A percentile compares a stretch with the other conserved stretches of the same genome.
Conservation (phyloP, 2,888 invertebrate genomes). For the Serripes groenlandicus region DNA sequence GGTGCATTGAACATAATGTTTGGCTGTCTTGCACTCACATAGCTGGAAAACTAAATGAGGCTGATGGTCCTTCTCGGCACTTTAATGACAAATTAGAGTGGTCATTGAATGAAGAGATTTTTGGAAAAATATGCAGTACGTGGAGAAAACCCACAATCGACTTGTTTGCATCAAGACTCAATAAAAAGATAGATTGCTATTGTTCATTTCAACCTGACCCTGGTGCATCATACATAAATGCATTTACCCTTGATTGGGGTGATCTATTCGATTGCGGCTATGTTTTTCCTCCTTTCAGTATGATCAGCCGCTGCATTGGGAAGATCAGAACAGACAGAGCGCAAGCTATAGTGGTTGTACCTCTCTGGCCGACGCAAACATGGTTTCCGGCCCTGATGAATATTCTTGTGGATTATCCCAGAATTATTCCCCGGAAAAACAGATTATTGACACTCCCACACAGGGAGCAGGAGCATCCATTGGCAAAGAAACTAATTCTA, state of each 20-base stretch:
- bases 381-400: conserved; percentile 22
- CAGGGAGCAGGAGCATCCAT: conserved; percentile 20
- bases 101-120: conserved; percentile 38
- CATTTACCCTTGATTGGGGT: conserved; percentile 47
- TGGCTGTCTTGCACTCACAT: conserved; percentile 51
- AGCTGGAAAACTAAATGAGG: conserved; percentile 37
- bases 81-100: conserved; percentile 55
- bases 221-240: conserved; percentile 36
- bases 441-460: conserved; percentile 10
- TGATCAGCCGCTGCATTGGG: conserved; percentile 28
- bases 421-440: conserved; percentile 24
- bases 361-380: conserved; percentile 31
- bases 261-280: not conserved
- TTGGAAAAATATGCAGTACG: conserved; percentile 1
- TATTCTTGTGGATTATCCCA: too few species aligned
- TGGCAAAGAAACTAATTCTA: conserved; percentile 10
- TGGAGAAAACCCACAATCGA: conserved; percentile 33
- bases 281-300: conserved; percentile 48
- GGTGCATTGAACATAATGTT: conserved; percentile 33
- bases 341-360: conserved; percentile 2
- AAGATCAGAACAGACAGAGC: conserved; percentile 30
- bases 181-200: conserved; percentile 22
- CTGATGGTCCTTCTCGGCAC: conserved; percentile 36
- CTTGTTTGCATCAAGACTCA: conserved; percentile 50
- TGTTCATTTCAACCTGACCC: conserved; percentile 48